These are phyloP conservation scores for Hypothenemus hampei DNA, from an alignment of 1,140 invertebrate species.

Conservation along the genomic window DNA sequence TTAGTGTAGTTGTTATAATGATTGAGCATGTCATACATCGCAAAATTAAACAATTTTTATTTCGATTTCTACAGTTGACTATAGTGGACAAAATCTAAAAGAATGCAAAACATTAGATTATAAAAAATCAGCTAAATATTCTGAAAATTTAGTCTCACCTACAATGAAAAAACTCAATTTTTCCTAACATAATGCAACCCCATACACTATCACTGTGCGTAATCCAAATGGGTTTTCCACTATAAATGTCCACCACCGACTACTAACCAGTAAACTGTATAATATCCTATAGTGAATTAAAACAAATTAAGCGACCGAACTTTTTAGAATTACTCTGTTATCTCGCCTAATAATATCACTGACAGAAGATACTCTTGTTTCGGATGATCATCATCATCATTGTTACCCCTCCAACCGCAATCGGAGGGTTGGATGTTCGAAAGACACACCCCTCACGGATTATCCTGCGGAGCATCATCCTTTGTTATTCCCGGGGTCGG, in stretches of 20 bases:
- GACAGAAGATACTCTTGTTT: conserved; percentile 36
- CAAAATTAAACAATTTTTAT: not conserved
- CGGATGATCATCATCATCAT: conserved; percentile 38
- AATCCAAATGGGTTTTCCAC: too few species aligned
- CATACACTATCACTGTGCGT: too few species aligned
- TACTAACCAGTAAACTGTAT: too few species aligned
- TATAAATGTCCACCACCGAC: too few species aligned
- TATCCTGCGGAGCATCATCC: conserved; percentile 26
- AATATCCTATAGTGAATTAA: conserved; percentile 29
- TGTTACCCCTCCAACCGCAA: conserved; percentile 32
- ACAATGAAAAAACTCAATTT: too few species aligned
- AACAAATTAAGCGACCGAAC: conserved; percentile 31
- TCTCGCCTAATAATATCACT: conserved; percentile 35
- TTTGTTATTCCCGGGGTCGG: conserved; percentile 29
- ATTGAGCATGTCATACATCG: conserved; percentile 38
- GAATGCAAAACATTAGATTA: too few species aligned
- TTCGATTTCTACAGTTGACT: too few species aligned
- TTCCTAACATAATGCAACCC: too few species aligned
- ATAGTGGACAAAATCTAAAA: too few species aligned
- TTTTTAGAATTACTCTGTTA: conserved; percentile 33
- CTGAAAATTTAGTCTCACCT: too few species aligned
- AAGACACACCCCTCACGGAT: conserved; percentile 29
- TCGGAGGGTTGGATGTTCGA: conserved; percentile 30
- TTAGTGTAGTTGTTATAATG: conserved; percentile 44
- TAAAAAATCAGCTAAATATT: too few species aligned